These are phyloP conservation scores for Spondyliosoma cantharus DNA, from an alignment of 2,797 vertebrate genomes.

Conservation along the genomic window DNA sequence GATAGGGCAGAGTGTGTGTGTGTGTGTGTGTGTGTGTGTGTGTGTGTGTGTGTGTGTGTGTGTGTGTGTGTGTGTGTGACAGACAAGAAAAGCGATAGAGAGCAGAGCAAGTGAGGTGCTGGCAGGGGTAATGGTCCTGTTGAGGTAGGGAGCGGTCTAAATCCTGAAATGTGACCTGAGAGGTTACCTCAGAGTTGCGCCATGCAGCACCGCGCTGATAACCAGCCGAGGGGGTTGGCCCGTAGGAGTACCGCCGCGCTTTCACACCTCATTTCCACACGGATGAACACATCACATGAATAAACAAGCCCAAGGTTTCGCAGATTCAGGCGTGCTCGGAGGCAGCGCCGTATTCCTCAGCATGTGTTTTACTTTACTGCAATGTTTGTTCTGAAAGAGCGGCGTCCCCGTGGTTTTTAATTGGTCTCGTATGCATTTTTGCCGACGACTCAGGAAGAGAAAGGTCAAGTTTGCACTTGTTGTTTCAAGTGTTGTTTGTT, in stretches of 20 bases:
- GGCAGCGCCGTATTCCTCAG: background rate
- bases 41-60: conserved; percentile 35
- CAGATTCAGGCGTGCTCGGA: conserved; percentile 11
- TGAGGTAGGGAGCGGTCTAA: conserved; percentile 47
- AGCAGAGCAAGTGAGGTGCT: conserved; percentile 44
- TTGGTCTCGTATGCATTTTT: conserved; percentile 47
- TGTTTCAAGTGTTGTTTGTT: conserved; percentile 60
- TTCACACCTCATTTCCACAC: conserved; percentile 57
- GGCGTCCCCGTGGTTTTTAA: conserved; percentile 44
- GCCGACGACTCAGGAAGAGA: conserved; percentile 24
- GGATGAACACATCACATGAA: conserved; percentile 35
- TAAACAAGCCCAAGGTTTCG: conserved; percentile 20
- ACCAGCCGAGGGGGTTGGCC: conserved; percentile 3
- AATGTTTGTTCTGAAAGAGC: conserved; percentile 18
- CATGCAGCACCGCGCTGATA: conserved; percentile 38
- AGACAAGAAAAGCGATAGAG: conserved; percentile 22
- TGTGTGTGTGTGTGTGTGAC: conserved; percentile 20
- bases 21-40: conserved; percentile 26
- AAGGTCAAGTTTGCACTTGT: conserved; percentile 25
- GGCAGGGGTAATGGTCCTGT: conserved; percentile 52
- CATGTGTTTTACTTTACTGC: background rate
- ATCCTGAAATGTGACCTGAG: conserved; percentile 58
- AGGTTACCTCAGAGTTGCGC: conserved; percentile 53
- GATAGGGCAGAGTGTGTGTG: no score
- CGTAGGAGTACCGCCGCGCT: conserved; percentile 29